Percentiles rank a stretch among this genome's conserved stretches.
phyloP scores from a whole-genome alignment of 1,140 invertebrate species.

The Drosophila saltans region DNA sequence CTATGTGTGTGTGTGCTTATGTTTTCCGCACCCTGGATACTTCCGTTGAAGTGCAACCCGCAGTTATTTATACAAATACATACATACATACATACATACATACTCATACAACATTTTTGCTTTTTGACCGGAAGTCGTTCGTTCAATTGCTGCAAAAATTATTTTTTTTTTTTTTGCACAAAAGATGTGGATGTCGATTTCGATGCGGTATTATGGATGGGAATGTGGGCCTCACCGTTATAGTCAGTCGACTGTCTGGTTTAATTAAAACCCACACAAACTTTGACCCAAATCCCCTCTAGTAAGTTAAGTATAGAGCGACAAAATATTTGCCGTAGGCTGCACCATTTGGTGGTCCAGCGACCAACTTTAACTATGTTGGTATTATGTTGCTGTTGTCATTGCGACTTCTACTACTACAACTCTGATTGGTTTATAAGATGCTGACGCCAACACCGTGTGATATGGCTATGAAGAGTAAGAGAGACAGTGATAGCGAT shows the following conservation, averaged over 20 bases:
- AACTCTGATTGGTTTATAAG: slow-evolving; percentile 64
- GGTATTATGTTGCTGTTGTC: slow-evolving; percentile 34
- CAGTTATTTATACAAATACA: slow-evolving; percentile 4
- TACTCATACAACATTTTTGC: slow-evolving; percentile 28
- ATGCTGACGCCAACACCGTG: slow-evolving; percentile 65
- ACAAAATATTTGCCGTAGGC: slow-evolving; percentile 55
- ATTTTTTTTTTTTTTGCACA: slow-evolving; percentile 26
- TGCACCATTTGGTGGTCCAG: slow-evolving; percentile 35
- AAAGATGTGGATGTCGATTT: slow-evolving; percentile 18
- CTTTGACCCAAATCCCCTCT: slow-evolving; percentile 70
- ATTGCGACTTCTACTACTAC: slow-evolving; percentile 37
- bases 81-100: slow-evolving; percentile 30
- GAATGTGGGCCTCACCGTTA: slow-evolving; percentile 54
- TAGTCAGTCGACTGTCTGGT: slow-evolving; percentile 34
- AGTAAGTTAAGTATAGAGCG: slow-evolving; percentile 2
- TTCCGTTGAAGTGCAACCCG: slow-evolving; percentile 68
- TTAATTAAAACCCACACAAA: slow-evolving; percentile 76
- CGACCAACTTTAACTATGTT: slow-evolving; percentile 30
- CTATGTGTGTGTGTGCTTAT: slow-evolving; percentile 46
- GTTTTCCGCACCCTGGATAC: slow-evolving; percentile 66
- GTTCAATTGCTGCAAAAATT: slow-evolving; percentile 21
- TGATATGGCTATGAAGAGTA: slow-evolving; percentile 25
- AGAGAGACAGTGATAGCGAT: neutral
- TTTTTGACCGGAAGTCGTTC: slow-evolving; percentile 72
- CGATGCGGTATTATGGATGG: slow-evolving; percentile 20